Evolutionary conservation across 2,888 invertebrate species (phyloP), one percentile per base, ranked within the genome.

Genomic region (Podotricha telesiphe): DNA sequence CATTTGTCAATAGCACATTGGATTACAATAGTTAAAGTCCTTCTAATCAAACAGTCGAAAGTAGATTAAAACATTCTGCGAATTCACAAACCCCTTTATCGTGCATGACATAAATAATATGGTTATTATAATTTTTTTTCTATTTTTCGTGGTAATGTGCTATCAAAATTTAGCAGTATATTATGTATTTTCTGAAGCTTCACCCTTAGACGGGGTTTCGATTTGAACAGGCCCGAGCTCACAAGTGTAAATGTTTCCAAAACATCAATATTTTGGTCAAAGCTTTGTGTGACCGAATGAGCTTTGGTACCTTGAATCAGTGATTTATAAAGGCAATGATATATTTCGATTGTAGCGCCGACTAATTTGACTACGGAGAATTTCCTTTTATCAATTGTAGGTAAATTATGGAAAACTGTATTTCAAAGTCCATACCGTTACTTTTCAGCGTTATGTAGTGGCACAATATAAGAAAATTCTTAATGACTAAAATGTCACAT

Each of bases 261-360:
- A 59, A 28, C 59, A 59, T 59, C 45, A 45, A 59, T 59, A 59
- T 59, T 59, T 45, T 59, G 59, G 45, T 28, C 59, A 59, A 59
- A 59, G 59, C 59, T 45, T 59, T 45, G 59, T 58, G 58, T 45
- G 59, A 45, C 45, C 45, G 59, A 59, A 11, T 17, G 53, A 53
- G 53, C n/a, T n/a, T n/a, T n/a, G 45, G 42, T 6, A 28, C 59
- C 59, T 53, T 55, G n/a, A 6, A n/a, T 59, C 45, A 28, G 45
- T 59, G 59, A 45, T 28, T 45, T 59, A 45, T 59, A 45, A 17
- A 45, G 22, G 45, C 59, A 11, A 45, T 45, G 45, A 45, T n/a
- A n/a, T 10, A 5, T n/a, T n/a, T 45, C 10, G 22, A 59, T 59
- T 22, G 59, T 45, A 17, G 0, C 22, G n/a, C 7, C n/a, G n/a